phyloP scores from a whole-genome alignment of 2,888 invertebrate genomes.

The Drosophila austrosaltans region DNA sequence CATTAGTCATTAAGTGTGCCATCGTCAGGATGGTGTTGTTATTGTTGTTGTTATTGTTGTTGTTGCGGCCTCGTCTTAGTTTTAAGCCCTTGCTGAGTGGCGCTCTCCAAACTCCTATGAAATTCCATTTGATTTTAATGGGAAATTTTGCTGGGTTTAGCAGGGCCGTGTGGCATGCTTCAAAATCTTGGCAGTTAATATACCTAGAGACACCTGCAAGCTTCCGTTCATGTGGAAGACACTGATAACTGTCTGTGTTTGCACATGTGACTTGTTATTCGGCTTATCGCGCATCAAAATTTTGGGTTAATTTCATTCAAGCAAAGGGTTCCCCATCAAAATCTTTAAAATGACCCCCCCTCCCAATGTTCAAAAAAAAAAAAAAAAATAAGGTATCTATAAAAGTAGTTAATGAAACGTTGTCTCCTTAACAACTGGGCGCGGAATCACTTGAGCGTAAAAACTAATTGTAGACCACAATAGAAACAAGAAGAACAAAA shows the following conservation, averaged over 20 bases:
- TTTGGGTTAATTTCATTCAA: slow-evolving; percentile 32
- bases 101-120: slow-evolving; percentile 43
- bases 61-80: slow-evolving; percentile 30
- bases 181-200: slow-evolving; percentile 48
- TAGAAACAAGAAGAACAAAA: slow-evolving; percentile 22
- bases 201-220: slow-evolving; percentile 43
- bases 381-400: not conserved
- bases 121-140: slow-evolving; percentile 70
- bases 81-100: slow-evolving; percentile 27
- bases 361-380: not conserved
- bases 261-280: slow-evolving; percentile 35
- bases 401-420: slow-evolving; percentile 60
- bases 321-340: not conserved
- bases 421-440: slow-evolving; percentile 39
- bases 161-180: slow-evolving; percentile 35
- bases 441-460: slow-evolving; percentile 53
- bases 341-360: slow-evolving; percentile 16
- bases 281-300: slow-evolving; percentile 36
- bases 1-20: slow-evolving; percentile 79
- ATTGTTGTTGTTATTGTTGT: slow-evolving; percentile 32
- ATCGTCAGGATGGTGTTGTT: slow-evolving; percentile 27
- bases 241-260: slow-evolving; percentile 34
- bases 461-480: slow-evolving; percentile 49
- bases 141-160: slow-evolving; percentile 51
- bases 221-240: slow-evolving; percentile 45